A percentile compares a stretch with the other conserved stretches of the same genome.
Conservation (phyloP, 2,888 invertebrate species). For the Torymus tubicola region DNA sequence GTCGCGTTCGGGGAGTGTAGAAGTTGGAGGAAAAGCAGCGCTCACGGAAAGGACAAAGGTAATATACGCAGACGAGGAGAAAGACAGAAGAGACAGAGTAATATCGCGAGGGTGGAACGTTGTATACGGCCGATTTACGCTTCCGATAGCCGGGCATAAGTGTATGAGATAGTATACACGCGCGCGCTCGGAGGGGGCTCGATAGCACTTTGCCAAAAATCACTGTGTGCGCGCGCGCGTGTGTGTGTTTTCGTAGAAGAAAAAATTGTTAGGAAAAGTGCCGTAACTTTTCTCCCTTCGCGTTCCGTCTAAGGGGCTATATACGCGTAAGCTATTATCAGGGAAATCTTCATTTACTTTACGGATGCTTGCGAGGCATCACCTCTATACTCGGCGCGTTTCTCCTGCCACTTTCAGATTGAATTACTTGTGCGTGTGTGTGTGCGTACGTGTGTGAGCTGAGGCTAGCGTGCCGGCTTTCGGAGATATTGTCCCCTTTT, state of each 20-base stretch:
- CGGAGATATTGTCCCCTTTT: not conserved
- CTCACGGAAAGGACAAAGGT: not conserved
- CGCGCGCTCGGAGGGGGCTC: not conserved
- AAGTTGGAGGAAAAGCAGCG: slow-evolving; percentile 25
- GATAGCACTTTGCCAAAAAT: slow-evolving; percentile 24
- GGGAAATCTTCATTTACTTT: slow-evolving; percentile 55
- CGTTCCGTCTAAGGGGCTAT: not conserved
- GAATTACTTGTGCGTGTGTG: slow-evolving; percentile 10
- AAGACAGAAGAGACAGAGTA: not conserved
- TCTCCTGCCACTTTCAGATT: slow-evolving; percentile 21
- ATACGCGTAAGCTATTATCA: slow-evolving; percentile 17
- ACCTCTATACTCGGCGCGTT: not conserved
- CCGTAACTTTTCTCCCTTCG: slow-evolving; percentile 20
- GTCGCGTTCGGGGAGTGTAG: not conserved
- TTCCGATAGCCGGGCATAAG: slow-evolving; percentile 32
- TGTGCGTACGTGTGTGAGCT: not conserved
- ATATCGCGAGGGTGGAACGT: not conserved
- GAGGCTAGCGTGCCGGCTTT: not conserved
- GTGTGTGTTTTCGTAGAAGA: not conserved
- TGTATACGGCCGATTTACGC: slow-evolving; percentile 34
- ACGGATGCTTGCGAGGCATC: slow-evolving; percentile 23
- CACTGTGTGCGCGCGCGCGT: slow-evolving; percentile 9
- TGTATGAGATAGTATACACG: slow-evolving; percentile 1
- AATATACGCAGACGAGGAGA: not conserved
- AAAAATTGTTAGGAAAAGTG: slow-evolving; percentile 32